A percentile compares a stretch with the other conserved stretches of the same genome.
Evolutionary conservation across 64 coral and sea anemone species (phyloP).

Genomic region (Platygyra sinensis): DNA sequence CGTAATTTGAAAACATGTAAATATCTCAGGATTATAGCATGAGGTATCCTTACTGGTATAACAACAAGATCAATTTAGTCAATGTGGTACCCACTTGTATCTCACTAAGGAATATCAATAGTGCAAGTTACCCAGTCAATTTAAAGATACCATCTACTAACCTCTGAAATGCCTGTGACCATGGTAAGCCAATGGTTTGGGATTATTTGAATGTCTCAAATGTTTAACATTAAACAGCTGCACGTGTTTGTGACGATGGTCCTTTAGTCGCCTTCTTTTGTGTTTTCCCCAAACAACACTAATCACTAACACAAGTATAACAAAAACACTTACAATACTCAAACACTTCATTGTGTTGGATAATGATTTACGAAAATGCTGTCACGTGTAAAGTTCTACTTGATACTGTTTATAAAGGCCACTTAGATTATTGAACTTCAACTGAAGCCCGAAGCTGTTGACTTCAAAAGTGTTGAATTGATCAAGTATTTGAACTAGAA

Average conservation of each 20-base stretch:
- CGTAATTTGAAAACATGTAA: no score
- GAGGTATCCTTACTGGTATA: no score
- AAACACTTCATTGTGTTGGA: background rate
- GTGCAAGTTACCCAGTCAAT: background rate
- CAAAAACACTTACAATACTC: background rate
- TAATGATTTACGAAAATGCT: background rate
- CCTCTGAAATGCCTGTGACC: background rate
- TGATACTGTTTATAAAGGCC: background rate
- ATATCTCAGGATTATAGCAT: no score
- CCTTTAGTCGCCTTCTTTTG: background rate
- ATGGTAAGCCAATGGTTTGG: background rate
- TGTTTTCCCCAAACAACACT: slow-evolving; percentile 16
- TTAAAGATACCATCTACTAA: background rate
- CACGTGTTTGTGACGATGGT: background rate
- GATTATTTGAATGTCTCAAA: background rate
- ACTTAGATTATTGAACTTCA: background rate
- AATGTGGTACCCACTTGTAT: no score
- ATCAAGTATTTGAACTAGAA: background rate
- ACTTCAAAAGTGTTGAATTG: background rate
- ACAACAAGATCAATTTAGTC: no score
- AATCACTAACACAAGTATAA: background rate
- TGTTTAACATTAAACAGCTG: background rate
- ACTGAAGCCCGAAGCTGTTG: background rate
- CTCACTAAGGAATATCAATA: background rate
- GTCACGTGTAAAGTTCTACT: background rate